Conservation (phyloP, 2,888 invertebrate genomes). For the Gryllus longicercus region DNA sequence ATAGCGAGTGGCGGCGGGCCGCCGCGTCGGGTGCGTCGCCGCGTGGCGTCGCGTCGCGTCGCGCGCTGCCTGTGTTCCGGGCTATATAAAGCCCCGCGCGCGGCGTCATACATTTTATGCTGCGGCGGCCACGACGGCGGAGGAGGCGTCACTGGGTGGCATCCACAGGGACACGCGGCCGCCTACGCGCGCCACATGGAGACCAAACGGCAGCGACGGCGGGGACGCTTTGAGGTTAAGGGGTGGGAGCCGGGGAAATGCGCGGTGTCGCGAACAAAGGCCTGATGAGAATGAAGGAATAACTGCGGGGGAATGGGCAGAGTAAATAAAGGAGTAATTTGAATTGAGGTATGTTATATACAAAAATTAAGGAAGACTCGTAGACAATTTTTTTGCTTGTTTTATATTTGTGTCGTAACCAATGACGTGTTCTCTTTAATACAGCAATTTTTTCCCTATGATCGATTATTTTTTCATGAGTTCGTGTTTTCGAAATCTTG, state of each 20-base stretch:
- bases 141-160: neutral
- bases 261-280: neutral
- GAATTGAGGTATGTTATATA: too few relatives aligned
- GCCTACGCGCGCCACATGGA: too few relatives aligned
- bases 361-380: too few relatives aligned
- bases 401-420: too few relatives aligned
- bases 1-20: neutral
- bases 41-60: neutral
- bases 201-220: neutral
- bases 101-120: neutral
- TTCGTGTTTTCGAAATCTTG: too few relatives aligned
- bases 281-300: neutral
- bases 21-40: neutral
- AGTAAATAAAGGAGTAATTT: too few relatives aligned
- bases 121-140: neutral
- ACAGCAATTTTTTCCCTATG: too few relatives aligned
- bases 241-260: too few relatives aligned
- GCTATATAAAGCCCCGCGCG: slow-evolving; percentile 4
- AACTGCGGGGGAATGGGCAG: neutral
- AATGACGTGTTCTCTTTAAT: too few relatives aligned
- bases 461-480: too few relatives aligned
- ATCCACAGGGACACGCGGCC: too few relatives aligned
- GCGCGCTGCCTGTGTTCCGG: neutral
- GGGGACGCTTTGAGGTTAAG: neutral
- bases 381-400: too few relatives aligned